Conservation (phyloP, 2,797 vertebrate genomes). For the Poeciliopsis presidionis region DNA sequence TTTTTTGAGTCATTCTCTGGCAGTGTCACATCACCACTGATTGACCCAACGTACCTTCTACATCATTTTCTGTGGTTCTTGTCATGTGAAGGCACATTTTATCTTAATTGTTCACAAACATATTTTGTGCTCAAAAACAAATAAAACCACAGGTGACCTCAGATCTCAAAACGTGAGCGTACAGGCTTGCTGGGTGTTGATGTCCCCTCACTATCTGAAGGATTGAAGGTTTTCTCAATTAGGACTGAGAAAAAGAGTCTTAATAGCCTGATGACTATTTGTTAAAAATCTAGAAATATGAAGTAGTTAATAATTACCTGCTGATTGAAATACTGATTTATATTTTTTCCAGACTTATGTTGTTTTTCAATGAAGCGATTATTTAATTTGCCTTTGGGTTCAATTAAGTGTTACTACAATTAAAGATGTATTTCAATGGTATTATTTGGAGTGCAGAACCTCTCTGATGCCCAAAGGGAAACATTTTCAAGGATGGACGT, state of each 20-base stretch:
- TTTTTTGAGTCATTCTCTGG: background rate
- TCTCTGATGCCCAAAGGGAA: background rate
- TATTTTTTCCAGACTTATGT: background rate
- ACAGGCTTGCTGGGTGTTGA: background rate
- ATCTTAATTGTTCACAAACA: too few species aligned
- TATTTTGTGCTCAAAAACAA: background rate
- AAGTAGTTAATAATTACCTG: background rate
- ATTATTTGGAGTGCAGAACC: background rate
- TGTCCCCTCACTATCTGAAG: background rate
- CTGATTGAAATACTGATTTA: background rate
- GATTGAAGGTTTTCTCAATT: background rate
- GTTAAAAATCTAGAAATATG: background rate
- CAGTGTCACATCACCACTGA: background rate
- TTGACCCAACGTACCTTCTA: background rate
- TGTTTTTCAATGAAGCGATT: background rate
- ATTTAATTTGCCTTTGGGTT: too few species aligned
- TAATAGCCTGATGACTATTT: background rate
- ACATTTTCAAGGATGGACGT: background rate
- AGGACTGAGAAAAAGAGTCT: background rate
- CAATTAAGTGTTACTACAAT: background rate
- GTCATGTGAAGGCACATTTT: too few species aligned
- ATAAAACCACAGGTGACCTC: background rate
- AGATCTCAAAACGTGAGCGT: background rate
- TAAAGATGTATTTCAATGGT: background rate
- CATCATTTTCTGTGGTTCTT: too few species aligned